Evolutionary conservation across 2,888 invertebrate genomes (phyloP), one percentile per base, ranked within the genome.

Genomic region (Philopedon plagiatum): DNA sequence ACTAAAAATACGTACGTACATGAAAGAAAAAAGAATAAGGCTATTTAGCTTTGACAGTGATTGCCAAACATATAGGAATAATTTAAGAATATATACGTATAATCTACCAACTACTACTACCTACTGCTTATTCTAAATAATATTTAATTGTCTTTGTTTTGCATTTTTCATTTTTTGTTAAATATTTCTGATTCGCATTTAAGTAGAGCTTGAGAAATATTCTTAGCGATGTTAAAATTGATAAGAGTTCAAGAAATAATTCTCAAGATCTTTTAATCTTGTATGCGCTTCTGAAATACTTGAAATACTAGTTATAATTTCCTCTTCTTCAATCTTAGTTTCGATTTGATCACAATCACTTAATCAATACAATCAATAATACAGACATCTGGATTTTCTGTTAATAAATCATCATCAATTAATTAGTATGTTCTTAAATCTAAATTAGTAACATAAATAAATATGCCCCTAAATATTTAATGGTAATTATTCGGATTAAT

Each of bases 381-480:
- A 26, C 4, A 26, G 26, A 26, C 26, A 26, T 7, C 39, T 39
- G 39, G 9, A 39, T 39, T 39, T 9, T 39, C 11, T 5, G 39
- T 39, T 13, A 39, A 13, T 39, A 39, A 39, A 39, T 39, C 39
- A 39, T 39, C 15, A 9, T 39, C 39, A 15, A 39, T 13, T 11
- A 39, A 39, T 39, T 4, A 39, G 15, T 39, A 39, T 9, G n/a
- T 39, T 39, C 19, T 15, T 44, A 44, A 44, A 44, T 44, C 44
- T 15, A 44, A 44, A 15, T 44, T 44, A 44, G 44, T 44, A 44
- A 15, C n/a, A 54, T 29, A 29, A 19, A 46, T n/a, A n/a, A n/a
- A n/a, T n/a, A n/a, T n/a, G n/a, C n/a, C n/a, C n/a, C n/a, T n/a
- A n/a, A n/a, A n/a, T n/a, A n/a, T n/a, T n/a, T n/a, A n/a, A n/a